phyloP scores from a whole-genome alignment of 2,113 vertebrate genomes.

The Pelusios castaneus region DNA sequence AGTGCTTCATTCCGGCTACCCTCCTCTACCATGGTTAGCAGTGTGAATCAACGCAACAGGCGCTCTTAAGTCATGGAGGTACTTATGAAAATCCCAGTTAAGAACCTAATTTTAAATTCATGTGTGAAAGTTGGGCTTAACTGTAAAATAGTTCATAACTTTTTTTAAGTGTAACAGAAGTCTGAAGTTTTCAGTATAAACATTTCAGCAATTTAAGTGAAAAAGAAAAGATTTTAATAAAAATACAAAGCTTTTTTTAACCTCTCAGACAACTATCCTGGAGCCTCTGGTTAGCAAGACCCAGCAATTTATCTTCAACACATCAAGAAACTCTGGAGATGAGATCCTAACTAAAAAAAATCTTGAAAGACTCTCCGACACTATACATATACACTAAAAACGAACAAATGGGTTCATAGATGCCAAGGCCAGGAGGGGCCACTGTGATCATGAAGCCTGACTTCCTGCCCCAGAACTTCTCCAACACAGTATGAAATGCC shows the following conservation, averaged over 20 bases:
- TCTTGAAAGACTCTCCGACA: background rate
- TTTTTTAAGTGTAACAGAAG: background rate
- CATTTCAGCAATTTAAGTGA: background rate
- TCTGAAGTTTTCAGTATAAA: background rate
- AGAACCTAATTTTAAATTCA: background rate
- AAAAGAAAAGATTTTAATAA: background rate
- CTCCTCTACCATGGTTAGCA: background rate
- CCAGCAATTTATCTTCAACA: background rate
- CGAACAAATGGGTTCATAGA: background rate
- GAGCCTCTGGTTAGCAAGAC: background rate
- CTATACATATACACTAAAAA: background rate
- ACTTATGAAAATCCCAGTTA: background rate
- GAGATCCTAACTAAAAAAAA: background rate
- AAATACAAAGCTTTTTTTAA: background rate
- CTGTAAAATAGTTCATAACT: background rate
- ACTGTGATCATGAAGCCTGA: background rate
- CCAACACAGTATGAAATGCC: background rate
- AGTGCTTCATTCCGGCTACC: background rate
- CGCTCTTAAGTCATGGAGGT: background rate
- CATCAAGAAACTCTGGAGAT: accelerated
- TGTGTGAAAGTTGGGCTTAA: background rate
- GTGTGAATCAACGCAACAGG: background rate
- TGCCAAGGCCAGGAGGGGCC: background rate
- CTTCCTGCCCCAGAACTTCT: too few relatives aligned
- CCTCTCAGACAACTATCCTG: background rate